Conservation (phyloP, 2,797 vertebrate species). For the Typhlichthys eigenmanni region DNA sequence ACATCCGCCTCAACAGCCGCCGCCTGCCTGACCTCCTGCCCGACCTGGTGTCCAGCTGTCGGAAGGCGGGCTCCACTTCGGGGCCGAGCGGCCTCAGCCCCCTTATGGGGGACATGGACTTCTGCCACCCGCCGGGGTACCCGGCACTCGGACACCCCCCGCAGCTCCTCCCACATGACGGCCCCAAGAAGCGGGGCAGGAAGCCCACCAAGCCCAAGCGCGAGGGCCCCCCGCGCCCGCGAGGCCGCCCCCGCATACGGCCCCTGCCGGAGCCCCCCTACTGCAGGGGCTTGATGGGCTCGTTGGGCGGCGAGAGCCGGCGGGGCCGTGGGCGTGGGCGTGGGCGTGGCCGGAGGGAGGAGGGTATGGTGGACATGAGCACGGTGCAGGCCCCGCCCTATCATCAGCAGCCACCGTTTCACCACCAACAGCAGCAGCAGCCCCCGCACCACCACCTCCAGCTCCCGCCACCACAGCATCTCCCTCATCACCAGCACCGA, state of each 20-base stretch:
- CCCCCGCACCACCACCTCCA: constrained; percentile 64
- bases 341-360: constrained; percentile 75
- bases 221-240: constrained; percentile 87
- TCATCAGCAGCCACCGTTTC: constrained; percentile 51
- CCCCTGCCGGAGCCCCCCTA: constrained; percentile 81
- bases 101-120: constrained; percentile 86
- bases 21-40: constrained; percentile 83
- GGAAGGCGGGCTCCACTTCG: constrained; percentile 68
- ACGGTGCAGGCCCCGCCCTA: constrained; percentile 71
- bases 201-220: constrained; percentile 91
- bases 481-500: constrained; percentile 43
- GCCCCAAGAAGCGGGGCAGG: constrained; percentile 87
- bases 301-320: constrained; percentile 73
- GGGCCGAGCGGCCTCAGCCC: constrained; percentile 78
- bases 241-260: constrained; percentile 87
- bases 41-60: constrained; percentile 90
- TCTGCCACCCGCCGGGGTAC: constrained; percentile 76
- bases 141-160: constrained; percentile 68
- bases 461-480: constrained; percentile 55
- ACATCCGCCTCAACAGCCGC: constrained; percentile 89
- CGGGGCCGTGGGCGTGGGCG: constrained; percentile 85
- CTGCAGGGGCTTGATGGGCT: constrained; percentile 76
- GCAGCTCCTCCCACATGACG: constrained; percentile 70
- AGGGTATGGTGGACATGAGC: constrained; percentile 67
- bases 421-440: constrained; percentile 49